Evolutionary conservation across 2,113 vertebrate species (phyloP).

Genomic region (Anseranas semipalmata): DNA sequence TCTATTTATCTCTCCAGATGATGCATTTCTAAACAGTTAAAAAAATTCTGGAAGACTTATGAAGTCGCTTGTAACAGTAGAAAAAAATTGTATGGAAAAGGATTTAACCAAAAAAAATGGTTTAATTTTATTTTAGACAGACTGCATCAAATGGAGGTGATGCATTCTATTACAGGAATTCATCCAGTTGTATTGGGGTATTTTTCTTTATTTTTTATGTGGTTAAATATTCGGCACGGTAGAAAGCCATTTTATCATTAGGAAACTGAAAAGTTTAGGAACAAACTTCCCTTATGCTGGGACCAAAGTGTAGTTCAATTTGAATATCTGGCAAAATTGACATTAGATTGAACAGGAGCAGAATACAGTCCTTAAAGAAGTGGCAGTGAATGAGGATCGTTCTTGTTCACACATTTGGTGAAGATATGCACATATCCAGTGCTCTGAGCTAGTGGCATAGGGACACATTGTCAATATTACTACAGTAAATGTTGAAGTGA

Average conservation of each 20-base stretch:
- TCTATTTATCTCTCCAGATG: background rate
- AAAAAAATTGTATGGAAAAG: background rate
- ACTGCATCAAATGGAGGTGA: background rate
- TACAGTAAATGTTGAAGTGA: constrained; percentile 56
- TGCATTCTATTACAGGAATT: background rate
- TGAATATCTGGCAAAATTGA: background rate
- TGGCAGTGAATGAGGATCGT: background rate
- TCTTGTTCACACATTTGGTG: constrained; percentile 1
- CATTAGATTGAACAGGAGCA: background rate
- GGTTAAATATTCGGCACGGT: background rate
- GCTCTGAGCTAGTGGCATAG: constrained; percentile 5
- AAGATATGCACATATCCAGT: constrained; percentile 8
- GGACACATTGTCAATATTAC: constrained; percentile 62
- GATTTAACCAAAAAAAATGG: background rate
- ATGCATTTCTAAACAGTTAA: background rate
- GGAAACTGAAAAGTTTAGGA: background rate
- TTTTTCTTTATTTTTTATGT: background rate
- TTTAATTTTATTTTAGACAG: background rate
- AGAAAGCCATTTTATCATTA: background rate
- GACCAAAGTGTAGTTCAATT: background rate
- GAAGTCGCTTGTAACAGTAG: background rate
- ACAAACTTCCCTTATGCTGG: background rate
- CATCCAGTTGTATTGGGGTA: background rate
- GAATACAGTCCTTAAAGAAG: background rate
- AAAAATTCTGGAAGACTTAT: background rate